Base-by-base conservation (phyloP, 2,113 vertebrate genomes). In the Gambusia affinis region DNA sequence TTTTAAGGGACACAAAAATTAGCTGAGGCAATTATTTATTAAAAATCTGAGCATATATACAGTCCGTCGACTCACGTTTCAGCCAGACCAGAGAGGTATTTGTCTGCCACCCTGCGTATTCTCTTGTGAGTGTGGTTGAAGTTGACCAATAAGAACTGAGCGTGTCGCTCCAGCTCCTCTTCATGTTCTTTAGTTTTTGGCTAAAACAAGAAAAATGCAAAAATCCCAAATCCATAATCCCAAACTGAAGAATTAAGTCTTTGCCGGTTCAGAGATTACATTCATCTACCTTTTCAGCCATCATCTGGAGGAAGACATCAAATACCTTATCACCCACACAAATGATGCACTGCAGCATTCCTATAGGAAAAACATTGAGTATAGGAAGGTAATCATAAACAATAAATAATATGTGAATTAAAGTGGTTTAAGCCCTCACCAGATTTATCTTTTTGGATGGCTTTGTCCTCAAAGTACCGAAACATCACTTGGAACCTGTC, bases 401-500 rank as follows among this genome's bases (percentile, higher is more conserved):
- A 3, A 60, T 39, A 15, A 35, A 1, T 17, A 60, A 22, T 14
- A 28, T 0, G 3, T 44, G 14, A 30, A 12, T 1, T 12, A 12
- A 19, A 64, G 4, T 11, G 29, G 44, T 12, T 51, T 0, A 44
- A 67, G 27, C 11, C 88, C 93, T 93, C 88, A 98, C 98, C 97
- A 42, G 98, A 98, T 87, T 99, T 99, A 92, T 99, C 97, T 84
- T 99, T 99, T 75, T 99, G 98, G 89, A 99, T 99, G 68, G 97
- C 98, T 94, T 98, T 99, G 91, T 99, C 98, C 83, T 99, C 98
- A 86, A 97, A 97, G 88, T 99, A 99, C 83, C 95, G 96, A 94
- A 99, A 99, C 97, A 99, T 99, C 60, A 99, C 96, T 86, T 99
- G 98, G 90, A 99, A 99, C 69, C 97, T 94, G 89, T 98, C 98